phyloP scores from a whole-genome alignment of 2,888 invertebrate species.

The Caenorhabditis sp. region DNA sequence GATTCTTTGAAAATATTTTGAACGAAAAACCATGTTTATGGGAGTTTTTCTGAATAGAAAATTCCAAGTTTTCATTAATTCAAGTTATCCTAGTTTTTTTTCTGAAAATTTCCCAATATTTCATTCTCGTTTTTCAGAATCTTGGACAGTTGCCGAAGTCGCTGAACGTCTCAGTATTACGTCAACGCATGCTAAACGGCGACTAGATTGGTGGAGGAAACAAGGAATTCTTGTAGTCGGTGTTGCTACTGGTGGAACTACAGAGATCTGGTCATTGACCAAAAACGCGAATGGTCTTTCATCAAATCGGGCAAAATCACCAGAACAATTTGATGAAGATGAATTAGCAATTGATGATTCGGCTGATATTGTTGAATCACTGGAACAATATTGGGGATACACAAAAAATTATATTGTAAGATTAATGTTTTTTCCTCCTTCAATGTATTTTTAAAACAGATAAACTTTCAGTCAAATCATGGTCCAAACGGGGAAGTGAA shows the following conservation, averaged over 20 bases:
- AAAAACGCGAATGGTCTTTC: slow-evolving; percentile 14
- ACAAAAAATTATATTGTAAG: slow-evolving; percentile 56
- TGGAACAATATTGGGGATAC: slow-evolving; percentile 69
- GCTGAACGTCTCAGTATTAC: slow-evolving; percentile 34
- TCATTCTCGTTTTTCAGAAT: slow-evolving; percentile 58
- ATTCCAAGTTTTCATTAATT: too few relatives aligned
- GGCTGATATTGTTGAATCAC: slow-evolving; percentile 50
- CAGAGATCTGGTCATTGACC: slow-evolving; percentile 26
- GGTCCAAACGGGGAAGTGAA: slow-evolving; percentile 54
- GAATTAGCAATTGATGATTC: slow-evolving; percentile 42
- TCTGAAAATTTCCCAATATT: too few relatives aligned
- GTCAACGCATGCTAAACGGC: slow-evolving; percentile 33
- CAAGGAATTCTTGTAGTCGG: slow-evolving; percentile 33
- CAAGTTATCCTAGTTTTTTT: too few relatives aligned
- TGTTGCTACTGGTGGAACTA: not conserved
- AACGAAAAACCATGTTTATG: too few relatives aligned
- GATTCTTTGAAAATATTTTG: too few relatives aligned
- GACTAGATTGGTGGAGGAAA: slow-evolving; percentile 58
- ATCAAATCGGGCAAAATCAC: slow-evolving; percentile 17
- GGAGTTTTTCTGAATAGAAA: too few relatives aligned
- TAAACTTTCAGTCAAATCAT: slow-evolving; percentile 42
- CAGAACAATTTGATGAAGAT: slow-evolving; percentile 32
- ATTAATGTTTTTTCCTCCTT: slow-evolving; percentile 9
- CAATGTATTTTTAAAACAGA: not conserved
- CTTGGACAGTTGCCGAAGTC: slow-evolving; percentile 54